Evolutionary conservation across 2,888 invertebrate genomes (phyloP).

Genomic region (Drosophila ezoana): DNA sequence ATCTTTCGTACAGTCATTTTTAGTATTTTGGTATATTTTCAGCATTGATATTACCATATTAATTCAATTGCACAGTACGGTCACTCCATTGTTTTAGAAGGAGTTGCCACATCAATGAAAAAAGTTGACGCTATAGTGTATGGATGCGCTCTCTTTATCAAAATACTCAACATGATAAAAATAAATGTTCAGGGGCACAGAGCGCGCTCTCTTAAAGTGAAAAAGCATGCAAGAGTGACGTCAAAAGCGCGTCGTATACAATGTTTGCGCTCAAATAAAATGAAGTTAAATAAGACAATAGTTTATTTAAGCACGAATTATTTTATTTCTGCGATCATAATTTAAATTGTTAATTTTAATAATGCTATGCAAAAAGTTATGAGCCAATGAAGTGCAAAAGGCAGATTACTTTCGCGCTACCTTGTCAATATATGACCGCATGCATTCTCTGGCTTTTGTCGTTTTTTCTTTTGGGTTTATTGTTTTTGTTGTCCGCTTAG

Average conservation of each 20-base stretch:
- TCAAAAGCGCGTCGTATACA: conserved; percentile 1
- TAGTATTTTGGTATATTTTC: conserved; percentile 28
- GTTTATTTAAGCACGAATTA: neutral
- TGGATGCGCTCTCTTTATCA: conserved; percentile 7
- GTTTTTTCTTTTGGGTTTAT: conserved; percentile 41
- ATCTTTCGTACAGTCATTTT: neutral
- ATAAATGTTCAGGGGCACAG: neutral
- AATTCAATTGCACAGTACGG: conserved; percentile 15
- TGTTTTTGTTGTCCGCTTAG: conserved; percentile 56
- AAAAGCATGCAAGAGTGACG: conserved; percentile 17
- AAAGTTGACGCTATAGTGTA: conserved; percentile 4
- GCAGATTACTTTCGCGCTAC: conserved; percentile 8
- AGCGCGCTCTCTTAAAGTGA: conserved; percentile 15
- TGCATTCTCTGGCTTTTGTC: conserved; percentile 33
- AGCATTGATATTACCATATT: neutral
- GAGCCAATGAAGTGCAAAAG: neutral
- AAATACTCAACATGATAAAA: conserved; percentile 4
- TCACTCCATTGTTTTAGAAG: neutral
- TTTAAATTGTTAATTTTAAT: neutral
- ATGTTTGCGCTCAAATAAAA: neutral
- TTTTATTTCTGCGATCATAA: neutral
- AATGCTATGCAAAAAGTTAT: neutral
- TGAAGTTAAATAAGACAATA: neutral
- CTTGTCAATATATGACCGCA: conserved; percentile 24
- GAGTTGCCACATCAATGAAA: conserved; percentile 42